A percentile compares a stretch with the other conserved stretches of the same genome.
Evolutionary conservation across 2,888 invertebrate genomes (phyloP).

Genomic region (Agapetus fuscipes): DNA sequence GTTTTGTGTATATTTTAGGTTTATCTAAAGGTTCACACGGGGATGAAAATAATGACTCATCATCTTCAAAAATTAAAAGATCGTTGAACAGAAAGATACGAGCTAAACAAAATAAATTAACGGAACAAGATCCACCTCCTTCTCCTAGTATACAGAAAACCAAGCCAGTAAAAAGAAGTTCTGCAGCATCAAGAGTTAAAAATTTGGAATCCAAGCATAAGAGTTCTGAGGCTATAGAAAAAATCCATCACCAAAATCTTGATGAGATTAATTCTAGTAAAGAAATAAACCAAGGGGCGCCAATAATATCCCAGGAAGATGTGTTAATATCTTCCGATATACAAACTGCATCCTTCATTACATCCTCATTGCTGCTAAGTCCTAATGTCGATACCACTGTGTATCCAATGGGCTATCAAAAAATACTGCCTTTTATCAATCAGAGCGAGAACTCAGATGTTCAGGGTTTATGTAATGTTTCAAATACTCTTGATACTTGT

Average conservation of each 20-base stretch:
- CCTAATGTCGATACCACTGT: conserved; percentile 23
- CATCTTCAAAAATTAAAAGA: conserved; percentile 1
- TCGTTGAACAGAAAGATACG: conserved; percentile 1
- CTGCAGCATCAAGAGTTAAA: neutral
- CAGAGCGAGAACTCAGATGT: neutral
- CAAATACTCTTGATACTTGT: too few species aligned
- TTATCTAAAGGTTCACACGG: too few species aligned
- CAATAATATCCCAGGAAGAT: neutral
- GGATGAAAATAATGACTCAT: conserved; percentile 1
- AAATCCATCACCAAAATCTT: too few species aligned
- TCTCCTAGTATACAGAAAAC: neutral
- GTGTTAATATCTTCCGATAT: conserved; percentile 28
- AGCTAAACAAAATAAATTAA: too few species aligned
- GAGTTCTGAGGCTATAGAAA: neutral
- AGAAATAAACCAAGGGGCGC: too few species aligned
- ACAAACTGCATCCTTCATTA: conserved; percentile 38
- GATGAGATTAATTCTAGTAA: too few species aligned
- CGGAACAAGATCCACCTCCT: too few species aligned
- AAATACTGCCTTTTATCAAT: conserved; percentile 2
- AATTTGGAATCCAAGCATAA: neutral
- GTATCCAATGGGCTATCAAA: conserved; percentile 9
- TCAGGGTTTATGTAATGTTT: neutral
- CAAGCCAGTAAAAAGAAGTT: neutral
- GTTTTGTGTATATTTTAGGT: too few species aligned
- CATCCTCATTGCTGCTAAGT: conserved; percentile 36